Percentiles rank a stretch among this genome's conserved stretches.
phyloP scores from a whole-genome alignment of 1,140 invertebrate genomes.

The Druon quercuslanigerum region DNA sequence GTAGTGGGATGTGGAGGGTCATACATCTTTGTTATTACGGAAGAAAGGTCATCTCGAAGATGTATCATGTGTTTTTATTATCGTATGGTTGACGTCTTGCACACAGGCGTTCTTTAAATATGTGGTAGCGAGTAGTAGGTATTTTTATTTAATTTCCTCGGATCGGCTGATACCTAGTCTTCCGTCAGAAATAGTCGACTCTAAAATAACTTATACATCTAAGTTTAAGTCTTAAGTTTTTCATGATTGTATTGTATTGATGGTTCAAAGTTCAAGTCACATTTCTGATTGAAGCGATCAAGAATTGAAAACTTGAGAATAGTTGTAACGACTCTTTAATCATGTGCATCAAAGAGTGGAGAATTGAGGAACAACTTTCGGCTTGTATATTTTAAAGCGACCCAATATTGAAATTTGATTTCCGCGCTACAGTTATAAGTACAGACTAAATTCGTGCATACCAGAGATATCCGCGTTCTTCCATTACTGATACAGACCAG shows the following conservation, averaged over 20 bases:
- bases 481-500: no score
- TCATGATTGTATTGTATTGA: background rate
- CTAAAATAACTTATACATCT: background rate
- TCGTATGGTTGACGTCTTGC: slow-evolving; percentile 14
- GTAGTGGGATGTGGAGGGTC: slow-evolving; percentile 43
- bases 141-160: slow-evolving; percentile 12
- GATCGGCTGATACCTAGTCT: background rate
- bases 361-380: no score
- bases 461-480: no score
- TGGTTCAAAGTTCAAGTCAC: background rate
- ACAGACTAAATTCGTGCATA: no score
- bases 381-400: no score
- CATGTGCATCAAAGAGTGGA: no score
- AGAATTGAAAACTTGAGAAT: background rate
- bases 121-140: slow-evolving; percentile 20
- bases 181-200: slow-evolving; percentile 10
- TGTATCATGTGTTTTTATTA: slow-evolving; percentile 20
- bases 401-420: no score
- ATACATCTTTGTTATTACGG: slow-evolving; percentile 33
- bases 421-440: no score
- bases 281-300: background rate
- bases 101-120: slow-evolving; percentile 9
- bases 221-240: background rate
- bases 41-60: slow-evolving; percentile 8
- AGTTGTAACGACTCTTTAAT: no score